Percentiles rank a stretch among this genome's conserved stretches.
Conservation (phyloP, 1,140 invertebrate species). For the Drosophila bocqueti region DNA sequence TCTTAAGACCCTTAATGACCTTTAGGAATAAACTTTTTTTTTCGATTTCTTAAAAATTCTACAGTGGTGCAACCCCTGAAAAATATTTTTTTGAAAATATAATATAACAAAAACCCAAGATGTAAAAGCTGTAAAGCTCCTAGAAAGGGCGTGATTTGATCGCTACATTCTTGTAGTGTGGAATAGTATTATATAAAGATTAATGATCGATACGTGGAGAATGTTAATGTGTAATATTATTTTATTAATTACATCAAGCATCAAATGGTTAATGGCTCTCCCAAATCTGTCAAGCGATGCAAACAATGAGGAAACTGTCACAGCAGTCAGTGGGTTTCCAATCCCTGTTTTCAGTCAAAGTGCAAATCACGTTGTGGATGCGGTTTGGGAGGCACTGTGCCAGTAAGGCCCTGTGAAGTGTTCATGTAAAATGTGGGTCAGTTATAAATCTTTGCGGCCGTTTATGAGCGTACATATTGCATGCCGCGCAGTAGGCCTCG, state of each 20-base stretch:
- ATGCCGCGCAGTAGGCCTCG: constrained; percentile 35
- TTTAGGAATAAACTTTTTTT: no score
- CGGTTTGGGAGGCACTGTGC: constrained; percentile 30
- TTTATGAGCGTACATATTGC: constrained; percentile 33
- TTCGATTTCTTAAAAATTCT: no score
- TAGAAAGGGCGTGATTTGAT: not conserved
- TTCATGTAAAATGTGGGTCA: constrained; percentile 65
- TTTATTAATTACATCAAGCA: constrained; percentile 6
- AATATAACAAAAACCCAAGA: no score
- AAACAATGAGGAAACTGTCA: constrained; percentile 57
- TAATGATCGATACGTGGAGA: not conserved
- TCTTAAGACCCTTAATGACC: no score
- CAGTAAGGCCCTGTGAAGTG: constrained; percentile 15
- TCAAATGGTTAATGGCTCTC: constrained; percentile 27
- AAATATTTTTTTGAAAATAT: not conserved
- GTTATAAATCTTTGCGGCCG: constrained; percentile 57
- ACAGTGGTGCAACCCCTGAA: no score
- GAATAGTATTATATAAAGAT: no score
- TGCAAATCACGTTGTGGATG: constrained; percentile 26
- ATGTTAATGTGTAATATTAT: not conserved
- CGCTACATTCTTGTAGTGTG: no score
- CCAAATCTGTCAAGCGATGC: constrained; percentile 26
- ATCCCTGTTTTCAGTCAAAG: constrained; percentile 35
- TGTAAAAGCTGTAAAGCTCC: not conserved
- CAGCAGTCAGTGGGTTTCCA: not conserved